phyloP scores from a whole-genome alignment of 2,888 invertebrate species.

The Monoplex corrugatus region DNA sequence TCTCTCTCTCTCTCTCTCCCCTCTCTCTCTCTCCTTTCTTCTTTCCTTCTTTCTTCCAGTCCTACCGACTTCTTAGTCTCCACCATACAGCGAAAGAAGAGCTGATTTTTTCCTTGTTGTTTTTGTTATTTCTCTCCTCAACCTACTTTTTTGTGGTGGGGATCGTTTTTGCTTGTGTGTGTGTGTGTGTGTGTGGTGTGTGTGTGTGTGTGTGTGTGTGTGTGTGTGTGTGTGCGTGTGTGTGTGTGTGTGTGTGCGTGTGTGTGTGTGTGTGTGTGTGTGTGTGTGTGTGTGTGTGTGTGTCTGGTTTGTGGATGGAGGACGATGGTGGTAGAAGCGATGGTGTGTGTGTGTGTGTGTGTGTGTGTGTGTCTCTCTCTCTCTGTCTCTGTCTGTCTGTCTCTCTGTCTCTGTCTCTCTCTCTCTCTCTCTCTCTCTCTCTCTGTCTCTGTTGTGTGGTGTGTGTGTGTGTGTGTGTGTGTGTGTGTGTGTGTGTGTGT shows the following conservation, averaged over 20 bases:
- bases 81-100: too few relatives aligned
- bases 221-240: background rate
- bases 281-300: background rate
- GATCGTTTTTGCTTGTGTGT: too few relatives aligned
- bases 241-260: background rate
- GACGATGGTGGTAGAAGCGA: too few relatives aligned
- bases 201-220: background rate
- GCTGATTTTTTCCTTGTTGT: too few relatives aligned
- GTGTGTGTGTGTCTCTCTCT: background rate
- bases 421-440: constrained; percentile 33
- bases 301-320: background rate
- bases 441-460: background rate
- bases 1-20: background rate
- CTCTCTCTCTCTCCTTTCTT: background rate
- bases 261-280: constrained; percentile 10
- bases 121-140: too few relatives aligned
- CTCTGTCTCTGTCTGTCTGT: constrained; percentile 10
- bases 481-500: too few relatives aligned
- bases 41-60: background rate
- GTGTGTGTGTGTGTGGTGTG: background rate
- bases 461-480: too few relatives aligned
- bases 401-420: constrained; percentile 25
- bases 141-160: too few relatives aligned
- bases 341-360: background rate
- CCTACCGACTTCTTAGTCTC: too few relatives aligned